phyloP scores from a whole-genome alignment of 2,888 invertebrate species.

The Lithophane socia region DNA sequence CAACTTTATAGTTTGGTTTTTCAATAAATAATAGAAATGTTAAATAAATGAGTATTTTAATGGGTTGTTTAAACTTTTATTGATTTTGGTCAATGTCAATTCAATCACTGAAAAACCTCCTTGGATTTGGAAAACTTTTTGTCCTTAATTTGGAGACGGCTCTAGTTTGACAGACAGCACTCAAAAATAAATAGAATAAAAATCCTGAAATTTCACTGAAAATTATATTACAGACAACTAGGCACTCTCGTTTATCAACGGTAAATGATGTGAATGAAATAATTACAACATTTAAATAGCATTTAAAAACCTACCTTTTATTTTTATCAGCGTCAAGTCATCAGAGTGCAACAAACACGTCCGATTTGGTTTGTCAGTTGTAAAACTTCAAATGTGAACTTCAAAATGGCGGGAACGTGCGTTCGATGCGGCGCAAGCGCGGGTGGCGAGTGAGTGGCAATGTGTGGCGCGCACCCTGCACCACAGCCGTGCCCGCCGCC shows the following conservation, averaged over 20 bases:
- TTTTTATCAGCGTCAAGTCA: constrained; percentile 47
- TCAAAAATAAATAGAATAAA: background rate
- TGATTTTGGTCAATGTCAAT: constrained; percentile 11
- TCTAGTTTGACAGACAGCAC: constrained; percentile 32
- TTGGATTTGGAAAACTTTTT: constrained; percentile 13
- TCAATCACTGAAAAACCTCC: constrained; percentile 3
- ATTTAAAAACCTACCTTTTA: constrained; percentile 58
- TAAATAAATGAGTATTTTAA: background rate
- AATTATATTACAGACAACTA: background rate
- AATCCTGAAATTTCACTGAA: background rate
- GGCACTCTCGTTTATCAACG: background rate
- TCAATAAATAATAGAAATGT: background rate
- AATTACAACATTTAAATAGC: constrained; percentile 19
- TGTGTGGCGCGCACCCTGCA: constrained; percentile 63
- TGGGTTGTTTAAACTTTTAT: background rate
- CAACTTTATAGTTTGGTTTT: background rate
- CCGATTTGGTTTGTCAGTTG: constrained; percentile 40
- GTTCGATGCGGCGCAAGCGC: constrained; percentile 41
- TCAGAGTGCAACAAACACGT: constrained; percentile 46
- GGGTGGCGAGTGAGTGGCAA: constrained; percentile 66
- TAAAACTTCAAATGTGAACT: constrained; percentile 41
- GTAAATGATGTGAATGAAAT: constrained; percentile 8
- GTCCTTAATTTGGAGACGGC: constrained; percentile 3
- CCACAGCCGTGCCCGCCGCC: constrained; percentile 63
- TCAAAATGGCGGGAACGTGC: constrained; percentile 43